Percentiles rank a stretch among this genome's conserved stretches.
Evolutionary conservation across 1,140 invertebrate genomes (phyloP).

Genomic region (Aphis gossypii): DNA sequence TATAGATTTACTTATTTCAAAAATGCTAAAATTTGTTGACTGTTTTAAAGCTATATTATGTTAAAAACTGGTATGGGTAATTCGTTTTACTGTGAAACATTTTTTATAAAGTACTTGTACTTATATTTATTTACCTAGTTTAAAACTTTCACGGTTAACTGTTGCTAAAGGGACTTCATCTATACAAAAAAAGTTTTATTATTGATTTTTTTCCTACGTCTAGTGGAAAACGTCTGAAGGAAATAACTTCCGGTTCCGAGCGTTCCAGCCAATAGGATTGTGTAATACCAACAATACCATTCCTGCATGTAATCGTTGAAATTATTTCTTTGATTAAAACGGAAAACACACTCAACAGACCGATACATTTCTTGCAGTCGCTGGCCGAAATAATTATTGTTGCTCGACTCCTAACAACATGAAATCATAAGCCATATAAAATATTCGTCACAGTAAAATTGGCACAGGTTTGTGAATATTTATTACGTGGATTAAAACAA

Average conservation of each 20-base stretch:
- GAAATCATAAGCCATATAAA: background rate
- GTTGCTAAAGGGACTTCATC: background rate
- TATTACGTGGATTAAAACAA: background rate
- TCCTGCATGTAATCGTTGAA: slow-evolving; percentile 10
- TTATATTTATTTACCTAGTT: too few species aligned
- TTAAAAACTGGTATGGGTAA: background rate
- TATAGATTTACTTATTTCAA: background rate
- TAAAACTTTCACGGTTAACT: too few species aligned
- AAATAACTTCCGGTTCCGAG: background rate
- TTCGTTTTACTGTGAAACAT: too few species aligned
- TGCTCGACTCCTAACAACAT: background rate
- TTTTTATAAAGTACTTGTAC: too few species aligned
- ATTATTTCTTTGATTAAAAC: background rate
- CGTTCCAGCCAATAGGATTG: background rate
- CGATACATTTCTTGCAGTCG: background rate
- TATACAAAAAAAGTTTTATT: background rate
- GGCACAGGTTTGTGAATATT: background rate
- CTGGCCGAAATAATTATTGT: background rate
- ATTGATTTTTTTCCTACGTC: background rate
- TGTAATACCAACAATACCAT: background rate
- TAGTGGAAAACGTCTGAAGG: background rate
- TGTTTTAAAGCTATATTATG: background rate
- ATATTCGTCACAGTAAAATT: background rate
- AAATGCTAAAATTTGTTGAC: background rate
- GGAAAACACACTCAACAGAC: background rate